A percentile compares a stretch with the other conserved stretches of the same genome.
phyloP scores from a whole-genome alignment of 1,140 invertebrate genomes.

The Ostrea edulis region DNA sequence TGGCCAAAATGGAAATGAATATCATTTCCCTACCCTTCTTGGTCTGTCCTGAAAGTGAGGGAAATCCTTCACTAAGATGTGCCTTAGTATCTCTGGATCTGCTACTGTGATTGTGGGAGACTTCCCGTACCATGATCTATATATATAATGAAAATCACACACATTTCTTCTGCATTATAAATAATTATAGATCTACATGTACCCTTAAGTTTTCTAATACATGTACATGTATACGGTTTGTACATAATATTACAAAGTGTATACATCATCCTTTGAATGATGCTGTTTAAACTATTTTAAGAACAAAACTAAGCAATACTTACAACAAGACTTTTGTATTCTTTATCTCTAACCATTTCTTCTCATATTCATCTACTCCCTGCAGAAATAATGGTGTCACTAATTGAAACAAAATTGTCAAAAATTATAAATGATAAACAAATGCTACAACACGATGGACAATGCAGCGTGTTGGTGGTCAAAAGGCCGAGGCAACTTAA shows the following conservation, averaged over 20 bases:
- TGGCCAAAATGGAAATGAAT: too few species aligned
- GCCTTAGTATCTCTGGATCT: not conserved
- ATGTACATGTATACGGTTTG: too few species aligned
- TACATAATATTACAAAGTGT: too few species aligned
- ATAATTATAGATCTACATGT: too few species aligned
- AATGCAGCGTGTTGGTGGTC: too few species aligned
- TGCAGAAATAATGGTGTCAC: not conserved
- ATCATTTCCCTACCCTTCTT: not conserved
- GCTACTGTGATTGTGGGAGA: not conserved
- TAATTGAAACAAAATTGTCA: too few species aligned
- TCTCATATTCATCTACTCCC: constrained; percentile 31
- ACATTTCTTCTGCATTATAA: not conserved
- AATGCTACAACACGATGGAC: too few species aligned
- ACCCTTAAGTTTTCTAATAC: too few species aligned
- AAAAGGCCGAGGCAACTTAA: too few species aligned
- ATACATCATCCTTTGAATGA: too few species aligned
- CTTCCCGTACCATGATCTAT: not conserved
- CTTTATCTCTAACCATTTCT: not conserved
- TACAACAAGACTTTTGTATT: constrained; percentile 4
- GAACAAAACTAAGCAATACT: not conserved
- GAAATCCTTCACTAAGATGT: not conserved
- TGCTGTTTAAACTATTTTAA: too few species aligned
- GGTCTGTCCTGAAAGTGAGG: constrained; percentile 10
- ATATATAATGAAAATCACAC: not conserved
- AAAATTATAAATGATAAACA: too few species aligned